Conservation (phyloP, 2,888 invertebrate genomes). For the Zele albiditarsus region DNA sequence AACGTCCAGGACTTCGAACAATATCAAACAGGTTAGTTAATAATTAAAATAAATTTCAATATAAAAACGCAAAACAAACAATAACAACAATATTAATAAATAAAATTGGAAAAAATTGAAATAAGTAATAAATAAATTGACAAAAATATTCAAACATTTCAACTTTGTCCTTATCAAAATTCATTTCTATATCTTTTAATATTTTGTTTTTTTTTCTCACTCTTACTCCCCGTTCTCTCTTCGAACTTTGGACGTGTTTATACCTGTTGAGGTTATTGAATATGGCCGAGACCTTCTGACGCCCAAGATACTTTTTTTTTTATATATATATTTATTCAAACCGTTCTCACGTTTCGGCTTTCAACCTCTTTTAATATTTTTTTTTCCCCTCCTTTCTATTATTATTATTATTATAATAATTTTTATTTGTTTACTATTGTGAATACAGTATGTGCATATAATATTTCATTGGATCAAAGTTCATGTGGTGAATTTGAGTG, state of each 20-base stretch:
- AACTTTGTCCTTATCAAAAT: not conserved
- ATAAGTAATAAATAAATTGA: too few relatives aligned
- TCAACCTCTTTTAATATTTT: not conserved
- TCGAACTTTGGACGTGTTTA: not conserved
- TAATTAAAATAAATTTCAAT: slow-evolving; percentile 42
- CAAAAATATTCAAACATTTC: not conserved
- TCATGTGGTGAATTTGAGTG: not conserved
- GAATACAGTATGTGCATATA: not conserved
- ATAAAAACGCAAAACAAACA: slow-evolving; percentile 48
- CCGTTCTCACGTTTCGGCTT: slow-evolving; percentile 8
- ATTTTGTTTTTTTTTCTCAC: not conserved
- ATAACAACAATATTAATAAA: not conserved
- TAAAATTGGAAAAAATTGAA: not conserved
- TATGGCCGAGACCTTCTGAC: slow-evolving; percentile 7
- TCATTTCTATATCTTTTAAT: not conserved
- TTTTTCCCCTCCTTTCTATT: not conserved
- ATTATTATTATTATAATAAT: not conserved
- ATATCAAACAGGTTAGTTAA: slow-evolving; percentile 83
- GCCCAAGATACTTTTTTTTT: not conserved
- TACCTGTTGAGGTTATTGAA: slow-evolving; percentile 1
- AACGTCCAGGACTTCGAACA: slow-evolving; percentile 82
- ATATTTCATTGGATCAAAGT: too few relatives aligned
- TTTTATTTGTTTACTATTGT: not conserved
- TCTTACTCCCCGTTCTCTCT: not conserved
- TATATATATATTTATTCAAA: not conserved